phyloP scores from a whole-genome alignment of 1,140 invertebrate species.

The Tetragnatha versicolor region DNA sequence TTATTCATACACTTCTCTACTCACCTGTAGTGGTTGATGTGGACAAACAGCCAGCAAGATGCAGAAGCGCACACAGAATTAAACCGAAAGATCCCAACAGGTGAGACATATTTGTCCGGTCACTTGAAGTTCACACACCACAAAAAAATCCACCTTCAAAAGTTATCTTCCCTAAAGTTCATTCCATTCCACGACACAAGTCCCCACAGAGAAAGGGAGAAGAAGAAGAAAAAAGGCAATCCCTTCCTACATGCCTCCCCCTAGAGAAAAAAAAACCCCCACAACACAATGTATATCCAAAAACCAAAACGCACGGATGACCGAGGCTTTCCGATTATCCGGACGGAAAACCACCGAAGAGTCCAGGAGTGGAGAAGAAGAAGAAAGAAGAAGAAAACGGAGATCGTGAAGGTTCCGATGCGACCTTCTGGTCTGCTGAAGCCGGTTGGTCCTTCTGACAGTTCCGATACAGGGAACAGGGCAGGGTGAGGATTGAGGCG shows the following conservation, averaged over 20 bases:
- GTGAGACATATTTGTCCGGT: slow-evolving; percentile 18
- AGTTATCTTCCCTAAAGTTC: too few species aligned
- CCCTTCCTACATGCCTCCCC: too few species aligned
- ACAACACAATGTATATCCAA: too few species aligned
- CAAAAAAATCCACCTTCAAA: too few species aligned
- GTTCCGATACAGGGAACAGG: neutral
- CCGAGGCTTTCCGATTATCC: neutral
- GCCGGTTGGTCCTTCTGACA: slow-evolving; percentile 29
- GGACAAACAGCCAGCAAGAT: neutral
- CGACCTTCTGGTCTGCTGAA: neutral
- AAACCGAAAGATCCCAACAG: slow-evolving; percentile 17
- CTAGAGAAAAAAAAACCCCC: too few species aligned
- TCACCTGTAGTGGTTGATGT: slow-evolving; percentile 38
- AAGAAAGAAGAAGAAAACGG: neutral
- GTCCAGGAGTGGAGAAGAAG: neutral
- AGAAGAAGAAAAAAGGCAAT: too few species aligned
- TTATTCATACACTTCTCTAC: neutral
- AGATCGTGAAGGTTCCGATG: neutral
- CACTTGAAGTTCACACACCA: too few species aligned
- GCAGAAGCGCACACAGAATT: neutral
- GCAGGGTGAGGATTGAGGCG: too few species aligned
- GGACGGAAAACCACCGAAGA: neutral
- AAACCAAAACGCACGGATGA: neutral
- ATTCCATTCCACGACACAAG: too few species aligned
- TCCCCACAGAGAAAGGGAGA: too few species aligned